Evolutionary conservation across 2,113 vertebrate genomes (phyloP).

Genomic region (Pterocles orientalis): DNA sequence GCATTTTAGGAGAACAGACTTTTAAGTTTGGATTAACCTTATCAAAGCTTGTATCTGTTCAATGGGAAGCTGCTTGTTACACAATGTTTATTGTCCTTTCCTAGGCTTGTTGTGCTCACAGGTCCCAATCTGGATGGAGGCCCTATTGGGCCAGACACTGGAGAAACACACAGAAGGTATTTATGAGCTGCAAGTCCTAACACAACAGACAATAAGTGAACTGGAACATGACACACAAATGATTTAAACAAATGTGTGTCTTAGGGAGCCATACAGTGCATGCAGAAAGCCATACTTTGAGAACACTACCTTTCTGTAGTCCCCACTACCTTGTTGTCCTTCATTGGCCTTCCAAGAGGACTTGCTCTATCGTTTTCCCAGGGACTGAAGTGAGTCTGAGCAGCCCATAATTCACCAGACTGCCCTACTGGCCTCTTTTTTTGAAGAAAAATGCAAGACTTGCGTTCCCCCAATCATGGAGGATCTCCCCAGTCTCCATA

Average conservation of each 20-base stretch:
- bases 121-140: not conserved
- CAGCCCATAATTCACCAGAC: not conserved
- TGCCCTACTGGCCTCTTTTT: not conserved
- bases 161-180: not conserved
- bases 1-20: not conserved
- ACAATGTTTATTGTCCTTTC: not conserved
- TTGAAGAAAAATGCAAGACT: not conserved
- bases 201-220: not conserved
- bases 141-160: not conserved
- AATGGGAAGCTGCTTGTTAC: not conserved
- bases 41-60: not conserved
- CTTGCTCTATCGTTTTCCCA: not conserved
- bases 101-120: not conserved
- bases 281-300: too few species aligned
- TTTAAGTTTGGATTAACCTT: not conserved
- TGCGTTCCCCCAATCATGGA: accelerated
- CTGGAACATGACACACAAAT: not conserved
- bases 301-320: too few species aligned
- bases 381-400: not conserved
- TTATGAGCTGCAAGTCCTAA: not conserved
- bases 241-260: not conserved
- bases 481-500: not conserved
- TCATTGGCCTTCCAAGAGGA: not conserved
- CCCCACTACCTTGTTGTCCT: not conserved
- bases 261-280: not conserved